These are phyloP conservation scores for Procambarus clarkii DNA, from an alignment of 1,140 invertebrate species.

Conservation along the genomic window DNA sequence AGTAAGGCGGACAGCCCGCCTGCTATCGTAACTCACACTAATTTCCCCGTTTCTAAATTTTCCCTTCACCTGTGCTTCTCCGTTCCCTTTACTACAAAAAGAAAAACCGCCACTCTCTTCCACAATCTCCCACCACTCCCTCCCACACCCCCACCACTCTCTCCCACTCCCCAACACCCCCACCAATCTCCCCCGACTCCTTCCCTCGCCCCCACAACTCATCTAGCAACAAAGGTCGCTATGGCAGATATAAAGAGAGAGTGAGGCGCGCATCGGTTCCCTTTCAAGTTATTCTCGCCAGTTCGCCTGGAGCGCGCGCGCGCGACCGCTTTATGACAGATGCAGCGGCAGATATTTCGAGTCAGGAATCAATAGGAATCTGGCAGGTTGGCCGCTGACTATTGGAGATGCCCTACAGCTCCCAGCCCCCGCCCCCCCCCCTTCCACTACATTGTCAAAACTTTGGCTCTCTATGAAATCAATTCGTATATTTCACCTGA, in stretches of 20 bases:
- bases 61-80: too few species aligned
- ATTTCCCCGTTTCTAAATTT: too few species aligned
- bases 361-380: conserved; percentile 14
- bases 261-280: neutral
- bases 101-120: neutral
- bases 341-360: neutral
- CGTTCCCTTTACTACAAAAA: too few species aligned
- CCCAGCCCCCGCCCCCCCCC: too few species aligned
- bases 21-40: too few species aligned
- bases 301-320: neutral
- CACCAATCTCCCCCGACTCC: neutral
- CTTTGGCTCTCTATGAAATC: too few species aligned
- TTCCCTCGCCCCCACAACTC: neutral
- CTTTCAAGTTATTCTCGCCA: conserved; percentile 16
- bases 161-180: neutral
- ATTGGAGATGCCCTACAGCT: neutral
- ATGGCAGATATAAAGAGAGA: neutral
- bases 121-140: neutral
- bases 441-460: too few species aligned
- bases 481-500: too few species aligned
- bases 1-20: too few species aligned
- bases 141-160: neutral
- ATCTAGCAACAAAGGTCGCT: neutral
- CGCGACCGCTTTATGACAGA: conserved; percentile 3
- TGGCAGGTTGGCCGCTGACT: conserved; percentile 4